Conservation (phyloP, 2,797 vertebrate genomes). For the Aselliscus stoliczkanus region DNA sequence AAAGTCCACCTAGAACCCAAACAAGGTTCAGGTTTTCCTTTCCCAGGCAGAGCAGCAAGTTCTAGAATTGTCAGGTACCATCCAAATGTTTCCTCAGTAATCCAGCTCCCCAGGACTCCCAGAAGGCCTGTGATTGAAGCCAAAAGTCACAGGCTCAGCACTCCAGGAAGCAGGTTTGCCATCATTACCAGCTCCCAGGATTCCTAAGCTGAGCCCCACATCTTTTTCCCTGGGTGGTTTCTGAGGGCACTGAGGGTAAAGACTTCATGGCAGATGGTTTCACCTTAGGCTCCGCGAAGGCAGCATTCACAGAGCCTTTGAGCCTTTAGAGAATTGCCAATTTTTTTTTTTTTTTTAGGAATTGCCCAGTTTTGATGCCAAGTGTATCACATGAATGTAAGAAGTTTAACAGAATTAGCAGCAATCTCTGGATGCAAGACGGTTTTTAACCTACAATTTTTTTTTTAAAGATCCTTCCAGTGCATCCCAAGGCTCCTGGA, state of each 20-base stretch:
- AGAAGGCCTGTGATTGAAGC: background rate
- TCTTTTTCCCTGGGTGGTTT: background rate
- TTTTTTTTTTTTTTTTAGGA: no score
- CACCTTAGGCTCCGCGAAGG: background rate
- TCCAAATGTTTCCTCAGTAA: constrained; percentile 32
- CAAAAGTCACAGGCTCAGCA: background rate
- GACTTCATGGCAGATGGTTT: constrained; percentile 35
- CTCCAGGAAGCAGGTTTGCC: constrained; percentile 35
- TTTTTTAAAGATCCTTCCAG: constrained; percentile 34
- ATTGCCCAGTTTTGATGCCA: constrained; percentile 25
- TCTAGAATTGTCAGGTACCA: constrained; percentile 26
- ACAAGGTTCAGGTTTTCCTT: constrained; percentile 32
- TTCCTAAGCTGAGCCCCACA: background rate
- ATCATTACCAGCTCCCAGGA: background rate
- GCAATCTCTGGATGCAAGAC: background rate
- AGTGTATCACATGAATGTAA: background rate
- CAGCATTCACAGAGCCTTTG: background rate
- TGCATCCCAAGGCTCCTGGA: background rate
- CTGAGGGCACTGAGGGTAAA: background rate
- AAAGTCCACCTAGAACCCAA: background rate
- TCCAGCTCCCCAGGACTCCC: background rate
- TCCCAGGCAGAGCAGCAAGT: background rate
- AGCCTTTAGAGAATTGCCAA: constrained; percentile 21
- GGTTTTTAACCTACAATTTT: constrained; percentile 16
- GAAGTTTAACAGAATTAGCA: constrained; percentile 27